Evolutionary conservation across 1,140 invertebrate genomes (phyloP), one percentile per base, ranked within the genome.

Genomic region (Leptinotarsa texana): DNA sequence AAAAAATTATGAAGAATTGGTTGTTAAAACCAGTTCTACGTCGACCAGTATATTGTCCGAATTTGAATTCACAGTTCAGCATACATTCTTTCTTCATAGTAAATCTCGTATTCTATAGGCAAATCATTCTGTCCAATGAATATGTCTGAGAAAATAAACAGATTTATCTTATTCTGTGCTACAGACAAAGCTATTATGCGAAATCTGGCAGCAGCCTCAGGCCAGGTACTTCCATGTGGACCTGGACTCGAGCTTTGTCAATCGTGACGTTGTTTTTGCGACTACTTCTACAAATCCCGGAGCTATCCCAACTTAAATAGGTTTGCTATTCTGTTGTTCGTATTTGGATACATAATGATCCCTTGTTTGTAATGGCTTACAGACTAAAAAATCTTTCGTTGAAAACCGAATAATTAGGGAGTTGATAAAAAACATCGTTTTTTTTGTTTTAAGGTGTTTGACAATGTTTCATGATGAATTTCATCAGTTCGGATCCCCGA

Each of bases 261-360:
- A 67, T 22, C 65, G 65, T 67, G 65, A 67, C 65, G 42, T 67
- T 67, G 65, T 67, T 67, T 67, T 67, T 67, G 42, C 65, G 65
- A 17, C 65, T 42, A 42, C n/a, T 67, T 42, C 24, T 42, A n/a
- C 65, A 67, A 67, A 67, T 67, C 65, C 65, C 42, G 42, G 42
- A 67, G 65, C 51, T 57, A 57, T 57, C 0, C 51, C 51, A 57
- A 57, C 51, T 57, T 15, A 6, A 57, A 18, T 57, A 57, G 51
- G 51, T 57, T 57, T 57, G 17, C n/a, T 17, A 57, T 42, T 1
- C 33, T 42, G 33, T 42, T 18, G 51, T 18, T 57, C 33, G 33
- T 57, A 0, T 57, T 17, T 57, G 51, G 13, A 18, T 18, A 57
- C 15, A 57, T 57, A 57, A 57, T 57, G 5, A 57, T 57, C 17